phyloP scores from a whole-genome alignment of 1,140 invertebrate genomes.

The Littorina saxatilis region DNA sequence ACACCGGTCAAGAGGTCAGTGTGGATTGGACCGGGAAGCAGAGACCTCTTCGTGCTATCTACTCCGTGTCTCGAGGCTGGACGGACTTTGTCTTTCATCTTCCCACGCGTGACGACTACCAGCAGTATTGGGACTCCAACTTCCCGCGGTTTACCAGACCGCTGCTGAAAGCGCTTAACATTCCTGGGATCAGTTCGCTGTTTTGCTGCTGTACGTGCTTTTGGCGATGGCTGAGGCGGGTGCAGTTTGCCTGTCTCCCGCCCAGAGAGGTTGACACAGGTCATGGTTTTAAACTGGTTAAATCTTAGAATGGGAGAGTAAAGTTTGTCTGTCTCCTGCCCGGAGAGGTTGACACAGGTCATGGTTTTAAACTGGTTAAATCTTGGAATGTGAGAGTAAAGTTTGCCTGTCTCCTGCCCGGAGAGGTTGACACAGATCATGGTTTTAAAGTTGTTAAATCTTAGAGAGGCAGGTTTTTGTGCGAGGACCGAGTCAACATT shows the following conservation, averaged over 20 bases:
- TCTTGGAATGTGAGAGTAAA: too few relatives aligned
- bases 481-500: too few relatives aligned
- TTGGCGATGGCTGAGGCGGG: constrained; percentile 64
- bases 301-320: constrained; percentile 45
- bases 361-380: too few relatives aligned
- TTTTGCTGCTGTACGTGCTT: constrained; percentile 68
- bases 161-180: constrained; percentile 64
- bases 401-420: too few relatives aligned
- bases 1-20: constrained; percentile 56
- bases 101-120: constrained; percentile 68
- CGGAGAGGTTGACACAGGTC: too few relatives aligned
- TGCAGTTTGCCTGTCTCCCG: constrained; percentile 70
- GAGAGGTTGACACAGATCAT: too few relatives aligned
- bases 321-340: too few relatives aligned
- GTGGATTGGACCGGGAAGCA: constrained; percentile 58
- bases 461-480: too few relatives aligned
- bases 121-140: constrained; percentile 67
- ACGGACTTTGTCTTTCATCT: constrained; percentile 71
- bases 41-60: constrained; percentile 55
- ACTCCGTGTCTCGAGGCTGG: constrained; percentile 67
- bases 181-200: constrained; percentile 55
- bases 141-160: constrained; percentile 68
- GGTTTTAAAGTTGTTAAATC: too few relatives aligned
- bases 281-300: constrained; percentile 73
- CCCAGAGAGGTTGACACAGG: constrained; percentile 73